phyloP scores from a whole-genome alignment of 2,888 invertebrate species.

The Smittia sp. region DNA sequence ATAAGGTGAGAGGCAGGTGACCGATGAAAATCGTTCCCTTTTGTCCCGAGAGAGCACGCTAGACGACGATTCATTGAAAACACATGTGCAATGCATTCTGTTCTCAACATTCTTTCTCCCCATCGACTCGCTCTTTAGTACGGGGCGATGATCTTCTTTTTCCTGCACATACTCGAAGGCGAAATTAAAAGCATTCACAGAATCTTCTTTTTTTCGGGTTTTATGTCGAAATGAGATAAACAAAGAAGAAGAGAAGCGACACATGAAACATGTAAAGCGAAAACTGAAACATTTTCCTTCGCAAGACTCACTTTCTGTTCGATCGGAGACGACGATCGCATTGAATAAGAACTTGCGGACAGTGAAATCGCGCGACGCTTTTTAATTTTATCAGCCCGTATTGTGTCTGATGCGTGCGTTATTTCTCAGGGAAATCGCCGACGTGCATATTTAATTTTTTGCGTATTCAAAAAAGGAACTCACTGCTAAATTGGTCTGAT shows the following conservation, averaged over 20 bases:
- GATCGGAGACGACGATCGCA: not conserved
- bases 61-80: conserved; percentile 7
- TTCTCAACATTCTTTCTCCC: not conserved
- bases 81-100: conserved; percentile 14
- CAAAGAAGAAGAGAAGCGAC: conserved; percentile 23
- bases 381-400: conserved; percentile 5
- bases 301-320: conserved; percentile 16
- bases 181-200: conserved; percentile 18
- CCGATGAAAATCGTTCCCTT: not conserved
- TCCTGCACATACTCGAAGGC: not conserved
- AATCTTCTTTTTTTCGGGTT: conserved; percentile 9
- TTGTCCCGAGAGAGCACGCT: too few species aligned
- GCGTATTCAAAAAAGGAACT: not conserved
- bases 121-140: not conserved
- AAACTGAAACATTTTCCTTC: conserved; percentile 18
- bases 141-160: not conserved
- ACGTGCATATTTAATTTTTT: not conserved
- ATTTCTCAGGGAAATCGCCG: conserved; percentile 8
- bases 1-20: conserved; percentile 4
- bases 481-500: not conserved
- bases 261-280: conserved; percentile 20
- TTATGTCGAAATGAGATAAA: conserved; percentile 25
- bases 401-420: conserved; percentile 10
- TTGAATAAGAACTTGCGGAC: conserved; percentile 19
- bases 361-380: conserved; percentile 13